Evolutionary conservation across 2,113 vertebrate species (phyloP), one percentile per base, ranked within the genome.

Genomic region (Arizona elegans): DNA sequence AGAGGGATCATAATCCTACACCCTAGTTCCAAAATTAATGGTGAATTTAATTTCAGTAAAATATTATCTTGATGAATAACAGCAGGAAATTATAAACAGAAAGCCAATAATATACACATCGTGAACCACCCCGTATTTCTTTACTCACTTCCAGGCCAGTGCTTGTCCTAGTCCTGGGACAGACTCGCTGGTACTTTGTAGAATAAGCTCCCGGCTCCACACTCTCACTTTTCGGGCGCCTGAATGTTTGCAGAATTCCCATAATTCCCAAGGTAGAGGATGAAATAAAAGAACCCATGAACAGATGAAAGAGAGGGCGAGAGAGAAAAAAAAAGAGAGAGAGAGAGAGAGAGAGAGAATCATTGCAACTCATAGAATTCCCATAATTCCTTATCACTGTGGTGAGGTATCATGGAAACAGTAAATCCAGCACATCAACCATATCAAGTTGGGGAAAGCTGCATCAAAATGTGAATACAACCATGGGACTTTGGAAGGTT

Each of bases 131-230:
- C 23, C 43, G 1, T 92, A 23, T 8, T 91, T 88, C 91, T 56
- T 56, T 94, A 97, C 98, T 98, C 96, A 99, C 99, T 98, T 99
- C 99, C 99, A 99, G 91, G 98, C 98, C 21, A 99, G 96, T 0
- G 98, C 93, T 93, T 98, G 99, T 88, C 99, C 99, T 96, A 99
- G 97, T 26, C 99, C 99, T 2, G 98, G 98, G 94, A 99, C 19
- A 33, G 97, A 95, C 93, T 99, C 99, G 15, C 99, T 99, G 90
- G 99, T 99, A 75, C 99, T 98, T 93, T 99, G 99, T 58, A 99
- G 97, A 91, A 98, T 97, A 29, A 99, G 98, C 94, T 99, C 99
- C 92, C 98, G 97, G 95, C 96, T 99, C 98, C 98, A 99, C 0
- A 99, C 97, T 89, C 98, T 96, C 87, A 99, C 93, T 95, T 98